These are phyloP conservation scores for Alviniconcha strummeri DNA, from an alignment of 2,888 invertebrate species.

Conservation along the genomic window DNA sequence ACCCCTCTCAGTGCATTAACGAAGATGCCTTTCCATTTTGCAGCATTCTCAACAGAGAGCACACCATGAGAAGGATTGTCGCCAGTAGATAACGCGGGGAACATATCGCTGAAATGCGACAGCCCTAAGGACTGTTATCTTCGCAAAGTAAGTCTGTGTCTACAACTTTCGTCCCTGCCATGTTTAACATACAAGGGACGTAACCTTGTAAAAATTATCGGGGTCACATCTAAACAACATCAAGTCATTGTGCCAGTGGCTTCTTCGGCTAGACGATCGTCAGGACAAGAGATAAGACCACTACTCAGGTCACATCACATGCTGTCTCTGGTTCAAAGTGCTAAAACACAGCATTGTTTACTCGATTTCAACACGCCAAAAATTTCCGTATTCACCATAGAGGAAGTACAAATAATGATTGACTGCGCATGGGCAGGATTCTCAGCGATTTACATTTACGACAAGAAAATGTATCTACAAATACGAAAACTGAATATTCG, in stretches of 20 bases:
- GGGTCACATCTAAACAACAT: slow-evolving; percentile 33
- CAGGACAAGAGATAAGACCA: slow-evolving; percentile 10
- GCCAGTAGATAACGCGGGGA: slow-evolving; percentile 37
- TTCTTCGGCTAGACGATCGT: slow-evolving; percentile 8
- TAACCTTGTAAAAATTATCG: slow-evolving; percentile 43
- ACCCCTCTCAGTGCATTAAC: slow-evolving; percentile 91
- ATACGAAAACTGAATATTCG: no score
- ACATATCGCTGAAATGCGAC: slow-evolving; percentile 43
- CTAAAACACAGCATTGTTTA: slow-evolving; percentile 26
- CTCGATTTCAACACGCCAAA: slow-evolving; percentile 24
- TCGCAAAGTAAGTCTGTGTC: slow-evolving; percentile 32
- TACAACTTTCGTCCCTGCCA: slow-evolving; percentile 42
- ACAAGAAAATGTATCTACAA: not conserved
- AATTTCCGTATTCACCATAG: slow-evolving; percentile 43
- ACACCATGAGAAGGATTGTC: slow-evolving; percentile 37
- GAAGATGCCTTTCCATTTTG: slow-evolving; percentile 94
- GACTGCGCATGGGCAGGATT: slow-evolving; percentile 39
- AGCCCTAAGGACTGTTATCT: slow-evolving; percentile 22
- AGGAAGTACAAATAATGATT: slow-evolving; percentile 41
- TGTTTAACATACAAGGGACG: slow-evolving; percentile 52
- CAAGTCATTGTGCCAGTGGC: slow-evolving; percentile 22
- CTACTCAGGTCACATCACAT: slow-evolving; percentile 19
- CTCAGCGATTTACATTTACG: slow-evolving; percentile 23
- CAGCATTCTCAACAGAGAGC: slow-evolving; percentile 86
- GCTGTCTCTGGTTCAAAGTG: slow-evolving; percentile 23